Base-by-base conservation (phyloP, 2,888 invertebrate genomes). In the Sarcophaga caerulescens region DNA sequence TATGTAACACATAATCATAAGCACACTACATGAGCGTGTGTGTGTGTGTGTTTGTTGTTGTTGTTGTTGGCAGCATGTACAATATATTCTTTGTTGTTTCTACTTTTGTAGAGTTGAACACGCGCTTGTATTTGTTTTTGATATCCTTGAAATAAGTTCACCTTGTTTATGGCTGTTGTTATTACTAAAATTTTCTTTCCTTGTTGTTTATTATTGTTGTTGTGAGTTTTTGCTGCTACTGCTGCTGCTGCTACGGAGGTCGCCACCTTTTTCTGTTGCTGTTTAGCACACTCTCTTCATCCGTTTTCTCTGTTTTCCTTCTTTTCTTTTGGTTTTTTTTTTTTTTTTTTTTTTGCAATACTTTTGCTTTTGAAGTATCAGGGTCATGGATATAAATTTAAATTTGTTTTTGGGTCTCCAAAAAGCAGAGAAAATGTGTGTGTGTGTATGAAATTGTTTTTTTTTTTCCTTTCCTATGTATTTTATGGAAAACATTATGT, bases 351-450 rank as follows among this genome's bases (percentile, higher is more conserved):
- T 73, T 81, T 82, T 70, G 59, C 81, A 60, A 79, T 87, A 81
- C 76, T 87, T 88, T 89, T 88, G 90, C 89, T 71, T 86, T 81
- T 86, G 81, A 90, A 92, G 90, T 91, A 91, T 92, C 92, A 92
- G 91, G 92, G 91, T 91, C 91, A 91, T 90, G 91, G 91, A 90
- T 91, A 91, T 90, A 91, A 91, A 90, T 90, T 91, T 92, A 90
- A 92, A 89, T 90, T 90, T 90, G 90, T 85, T 84, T 85, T 88
- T 82, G 86, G 90, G 91, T 91, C 92, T 92, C 91, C 92, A 91
- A 81, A 86, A 62, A 17, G 52, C 79, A 79, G 85, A 81, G 80
- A 84, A 84, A 81, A 44, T 57, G n/a, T 35, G 35, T 35, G 47
- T 66, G 10, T 19, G 14, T 47, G 4, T 14, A 25, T 47, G 2